Evolutionary conservation across 2,797 vertebrate species (phyloP).

Genomic region (Cheirogaleus major): DNA sequence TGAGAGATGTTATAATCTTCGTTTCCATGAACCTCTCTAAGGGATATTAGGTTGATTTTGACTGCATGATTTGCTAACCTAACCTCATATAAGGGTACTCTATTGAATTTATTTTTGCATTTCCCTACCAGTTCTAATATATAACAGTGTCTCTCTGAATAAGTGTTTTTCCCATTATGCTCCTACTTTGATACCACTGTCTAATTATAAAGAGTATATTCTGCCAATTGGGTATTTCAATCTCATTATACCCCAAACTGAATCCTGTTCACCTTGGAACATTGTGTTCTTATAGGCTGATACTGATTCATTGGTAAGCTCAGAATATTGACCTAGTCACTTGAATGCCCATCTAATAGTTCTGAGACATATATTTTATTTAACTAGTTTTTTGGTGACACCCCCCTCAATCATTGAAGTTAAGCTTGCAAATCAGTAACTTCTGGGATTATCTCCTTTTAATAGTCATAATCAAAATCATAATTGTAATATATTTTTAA

Average conservation of each 20-base stretch:
- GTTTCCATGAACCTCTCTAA: not conserved
- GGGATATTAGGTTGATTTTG: not conserved
- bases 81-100: not conserved
- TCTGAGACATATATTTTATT: not conserved
- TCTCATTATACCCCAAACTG: not conserved
- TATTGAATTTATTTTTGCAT: conserved; percentile 16
- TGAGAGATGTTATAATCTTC: not conserved
- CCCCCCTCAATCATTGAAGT: not conserved
- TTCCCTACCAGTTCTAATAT: not conserved
- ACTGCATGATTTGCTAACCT: not conserved
- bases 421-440: not conserved
- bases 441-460: not conserved
- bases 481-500: not conserved
- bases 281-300: not conserved
- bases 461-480: not conserved
- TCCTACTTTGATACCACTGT: not conserved
- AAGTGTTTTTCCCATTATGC: not conserved
- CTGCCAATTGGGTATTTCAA: not conserved
- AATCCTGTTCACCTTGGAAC: conserved; percentile 1
- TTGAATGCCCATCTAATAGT: not conserved
- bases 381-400: not conserved
- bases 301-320: not conserved
- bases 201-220: not conserved
- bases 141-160: not conserved
- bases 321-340: conserved; percentile 18